Conservation (phyloP, 2,888 invertebrate genomes). For the Steinernema carpocapsae region DNA sequence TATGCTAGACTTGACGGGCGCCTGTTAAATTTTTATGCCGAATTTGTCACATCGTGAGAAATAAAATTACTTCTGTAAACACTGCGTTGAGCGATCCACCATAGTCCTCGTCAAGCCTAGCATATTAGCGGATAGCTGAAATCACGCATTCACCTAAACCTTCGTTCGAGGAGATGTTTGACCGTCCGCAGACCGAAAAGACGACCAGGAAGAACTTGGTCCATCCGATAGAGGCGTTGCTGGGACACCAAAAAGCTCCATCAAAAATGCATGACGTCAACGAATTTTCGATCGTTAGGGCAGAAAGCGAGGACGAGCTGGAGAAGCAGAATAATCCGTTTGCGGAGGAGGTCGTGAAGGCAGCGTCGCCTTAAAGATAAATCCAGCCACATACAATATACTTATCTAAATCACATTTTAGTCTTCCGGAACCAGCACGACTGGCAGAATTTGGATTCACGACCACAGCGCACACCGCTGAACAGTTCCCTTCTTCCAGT, state of each 20-base stretch:
- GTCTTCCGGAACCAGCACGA: neutral
- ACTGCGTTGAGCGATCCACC: slow-evolving; percentile 3
- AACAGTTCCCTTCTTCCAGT: neutral
- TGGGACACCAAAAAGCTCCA: neutral
- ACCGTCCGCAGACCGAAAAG: neutral
- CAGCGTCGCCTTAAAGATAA: slow-evolving; percentile 12
- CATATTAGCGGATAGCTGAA: slow-evolving; percentile 10
- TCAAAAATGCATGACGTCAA: slow-evolving; percentile 6
- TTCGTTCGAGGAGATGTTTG: slow-evolving; percentile 24
- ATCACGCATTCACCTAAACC: neutral
- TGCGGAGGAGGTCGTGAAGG: neutral
- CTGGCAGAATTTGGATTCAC: neutral
- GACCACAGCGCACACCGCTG: slow-evolving; percentile 2
- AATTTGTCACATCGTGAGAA: no score
- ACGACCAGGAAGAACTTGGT: slow-evolving; percentile 4
- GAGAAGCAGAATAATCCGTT: neutral
- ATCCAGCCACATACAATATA: neutral
- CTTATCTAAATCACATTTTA: neutral
- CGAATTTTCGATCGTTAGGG: slow-evolving; percentile 19
- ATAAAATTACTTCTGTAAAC: no score
- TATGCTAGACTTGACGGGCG: no score
- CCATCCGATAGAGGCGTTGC: slow-evolving; percentile 1
- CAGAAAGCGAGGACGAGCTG: slow-evolving; percentile 7
- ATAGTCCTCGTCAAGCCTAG: neutral
- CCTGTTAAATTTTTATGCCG: no score